Conservation (phyloP, 2,888 invertebrate species). For the Ennomos fuscantarius region DNA sequence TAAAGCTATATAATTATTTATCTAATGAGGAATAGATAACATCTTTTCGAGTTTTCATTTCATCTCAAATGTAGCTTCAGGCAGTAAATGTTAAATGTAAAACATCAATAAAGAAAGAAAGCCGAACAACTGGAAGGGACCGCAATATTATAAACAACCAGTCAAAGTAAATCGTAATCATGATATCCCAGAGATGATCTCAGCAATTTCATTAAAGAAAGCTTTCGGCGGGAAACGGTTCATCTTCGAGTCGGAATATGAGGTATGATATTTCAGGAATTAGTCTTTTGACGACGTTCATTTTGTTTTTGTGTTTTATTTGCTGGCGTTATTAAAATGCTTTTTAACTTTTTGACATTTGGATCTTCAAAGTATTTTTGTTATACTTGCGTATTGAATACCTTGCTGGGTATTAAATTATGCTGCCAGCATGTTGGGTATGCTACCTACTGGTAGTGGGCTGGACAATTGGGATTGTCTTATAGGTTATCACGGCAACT, state of each 20-base stretch:
- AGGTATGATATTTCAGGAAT: conserved; percentile 24
- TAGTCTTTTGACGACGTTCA: conserved; percentile 6
- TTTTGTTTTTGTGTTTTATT: conserved; percentile 19
- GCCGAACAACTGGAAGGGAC: no score
- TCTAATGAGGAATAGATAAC: no score
- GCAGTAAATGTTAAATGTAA: background rate
- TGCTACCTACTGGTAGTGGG: no score
- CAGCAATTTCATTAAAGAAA: conserved; percentile 29
- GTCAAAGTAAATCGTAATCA: conserved; percentile 24
- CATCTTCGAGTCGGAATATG: conserved; percentile 17
- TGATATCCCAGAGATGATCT: conserved; percentile 24
- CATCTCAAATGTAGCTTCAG: no score
- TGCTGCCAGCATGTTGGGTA: no score
- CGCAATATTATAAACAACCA: conserved; percentile 21
- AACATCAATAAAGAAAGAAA: background rate
- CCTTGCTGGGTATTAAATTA: no score
- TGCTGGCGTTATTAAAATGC: conserved; percentile 5
- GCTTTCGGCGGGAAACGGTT: conserved; percentile 14
- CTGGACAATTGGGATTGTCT: no score
- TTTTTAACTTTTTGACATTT: conserved; percentile 2
- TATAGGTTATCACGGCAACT: no score
- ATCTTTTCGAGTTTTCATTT: no score
- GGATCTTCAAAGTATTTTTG: no score
- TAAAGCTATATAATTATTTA: no score
- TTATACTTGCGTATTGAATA: no score